Base-by-base conservation (phyloP, 2,113 vertebrate species). In the Gila orcuttii region DNA sequence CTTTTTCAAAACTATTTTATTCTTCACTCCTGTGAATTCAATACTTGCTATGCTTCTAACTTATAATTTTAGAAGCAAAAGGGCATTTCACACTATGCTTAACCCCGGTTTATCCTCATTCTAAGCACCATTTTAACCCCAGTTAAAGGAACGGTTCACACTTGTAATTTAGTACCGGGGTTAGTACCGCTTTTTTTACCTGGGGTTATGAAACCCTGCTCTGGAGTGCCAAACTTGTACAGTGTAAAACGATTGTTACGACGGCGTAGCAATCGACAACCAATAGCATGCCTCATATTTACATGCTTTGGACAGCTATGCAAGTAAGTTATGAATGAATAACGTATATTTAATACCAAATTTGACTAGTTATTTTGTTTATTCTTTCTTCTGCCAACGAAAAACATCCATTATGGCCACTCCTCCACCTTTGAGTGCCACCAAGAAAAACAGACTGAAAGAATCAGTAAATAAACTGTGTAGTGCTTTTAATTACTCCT, bases 1-100 rank as follows among this genome's bases (percentile, higher is more conserved):
- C 25, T 85, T 79, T 85, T 55, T 52, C 60, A 82, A 52, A 82
- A 33, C n/a, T 47, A n/a, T 50, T 68, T 69, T 68, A 68, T 68
- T 82, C 28, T 23, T 28, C 42, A 15, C 25, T 23, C 2, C 8
- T 82, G 25, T 45, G 25, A 52, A 82, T 52, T 68, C 0, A 69
- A 21, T 23, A 52, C 28, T 82, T 7, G 25, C 42, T 33, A 5
- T 23, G 17, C 15, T 42, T 80, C 1, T n/a, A 42, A 64, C 59
- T 25, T 6, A 6, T 62, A 62, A 11, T 60, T 71, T 75, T 84
- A 39, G 50, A 55, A 25, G 36, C 64, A 83, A 39, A 57, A 25
- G 23, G 23, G 11, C 12, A n/a, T 45, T 74, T 45, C 2, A 7
- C 52, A 55, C 19, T 57, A 21, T 1, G 6, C 55, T 64, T 28